These are phyloP conservation scores for Petromus typicus DNA, from an alignment of 2,113 vertebrate genomes.

Conservation along the genomic window DNA sequence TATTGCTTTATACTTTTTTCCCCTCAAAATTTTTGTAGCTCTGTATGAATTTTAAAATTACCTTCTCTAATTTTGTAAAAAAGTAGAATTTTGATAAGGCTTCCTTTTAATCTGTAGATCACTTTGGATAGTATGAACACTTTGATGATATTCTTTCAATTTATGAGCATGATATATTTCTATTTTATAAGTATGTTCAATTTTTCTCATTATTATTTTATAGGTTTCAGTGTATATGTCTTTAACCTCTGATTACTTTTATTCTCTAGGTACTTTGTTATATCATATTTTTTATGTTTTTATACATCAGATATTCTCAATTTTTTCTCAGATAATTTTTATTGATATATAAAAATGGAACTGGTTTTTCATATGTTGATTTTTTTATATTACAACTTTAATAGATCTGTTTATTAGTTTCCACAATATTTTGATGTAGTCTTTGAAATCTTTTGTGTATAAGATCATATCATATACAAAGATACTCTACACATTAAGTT, in stretches of 20 bases:
- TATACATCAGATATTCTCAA: neutral
- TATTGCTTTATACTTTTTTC: neutral
- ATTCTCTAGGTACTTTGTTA: neutral
- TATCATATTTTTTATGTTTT: neutral
- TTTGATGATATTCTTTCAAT: neutral
- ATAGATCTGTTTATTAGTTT: neutral
- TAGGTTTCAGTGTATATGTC: neutral
- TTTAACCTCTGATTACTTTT: neutral
- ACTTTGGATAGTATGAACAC: neutral
- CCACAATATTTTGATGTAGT: neutral
- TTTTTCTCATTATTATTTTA: neutral
- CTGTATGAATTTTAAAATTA: neutral
- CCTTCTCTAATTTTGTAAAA: neutral
- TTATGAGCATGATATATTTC: neutral
- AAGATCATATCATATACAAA: neutral
- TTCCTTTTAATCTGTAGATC: too few species aligned
- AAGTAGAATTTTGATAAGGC: too few species aligned
- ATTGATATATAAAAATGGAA: neutral
- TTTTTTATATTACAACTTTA: neutral
- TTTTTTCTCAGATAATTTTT: neutral
- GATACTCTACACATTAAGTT: neutral
- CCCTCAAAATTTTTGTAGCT: neutral
- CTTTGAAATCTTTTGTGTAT: neutral
- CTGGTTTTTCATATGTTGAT: neutral
- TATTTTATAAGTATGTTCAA: neutral